Evolutionary conservation across 2,797 vertebrate species (phyloP), one percentile per base, ranked within the genome.

Genomic region (Sebastes aleutianus): DNA sequence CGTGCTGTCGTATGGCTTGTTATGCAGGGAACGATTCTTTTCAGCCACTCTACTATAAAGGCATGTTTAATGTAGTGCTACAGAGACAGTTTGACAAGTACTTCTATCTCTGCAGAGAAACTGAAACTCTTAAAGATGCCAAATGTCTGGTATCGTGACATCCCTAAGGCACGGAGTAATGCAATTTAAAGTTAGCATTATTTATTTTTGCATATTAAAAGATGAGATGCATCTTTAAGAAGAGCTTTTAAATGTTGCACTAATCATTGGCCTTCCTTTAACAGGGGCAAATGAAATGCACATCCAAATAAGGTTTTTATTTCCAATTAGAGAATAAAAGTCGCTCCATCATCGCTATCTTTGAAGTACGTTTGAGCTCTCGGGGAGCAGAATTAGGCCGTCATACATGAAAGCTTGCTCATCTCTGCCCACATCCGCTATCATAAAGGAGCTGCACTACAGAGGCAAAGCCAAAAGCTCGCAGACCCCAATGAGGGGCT

Each of bases 331-430:
- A 70, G 89, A 87, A 88, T 79, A 88, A 90, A 91, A 88, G 84
- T 84, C 53, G 43, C 83, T 79, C 79, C 74, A 47, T 85, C 36
- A 10, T 34, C 3, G 58, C 85, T 64, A 74, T 87, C 91, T 94
- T 93, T 95, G 93, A 95, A 94, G 93, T 89, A 78, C 84, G 80
- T 85, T 76, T 78, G 83, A 82, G 73, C 80, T 89, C 80, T 39
- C 63, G n/a, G 78, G 56, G 73, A 85, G 47, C 66, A 73, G 86
- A 88, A 90, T 87, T 83, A 87, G 76, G 74, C 79, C 34, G 67
- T 70, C 71, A 65, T 31, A 94, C 91, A 95, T 95, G 90, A 95
- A 95, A 95, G 93, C 89, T 56, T 8, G 56, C 70, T 76, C 86
- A 81, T 89, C 80, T 85, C 89, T 72, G 84, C 86, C 80, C 75